A percentile compares a stretch with the other conserved stretches of the same genome.
Conservation (phyloP, 2,888 invertebrate species). For the Meghimatium bilineatum region DNA sequence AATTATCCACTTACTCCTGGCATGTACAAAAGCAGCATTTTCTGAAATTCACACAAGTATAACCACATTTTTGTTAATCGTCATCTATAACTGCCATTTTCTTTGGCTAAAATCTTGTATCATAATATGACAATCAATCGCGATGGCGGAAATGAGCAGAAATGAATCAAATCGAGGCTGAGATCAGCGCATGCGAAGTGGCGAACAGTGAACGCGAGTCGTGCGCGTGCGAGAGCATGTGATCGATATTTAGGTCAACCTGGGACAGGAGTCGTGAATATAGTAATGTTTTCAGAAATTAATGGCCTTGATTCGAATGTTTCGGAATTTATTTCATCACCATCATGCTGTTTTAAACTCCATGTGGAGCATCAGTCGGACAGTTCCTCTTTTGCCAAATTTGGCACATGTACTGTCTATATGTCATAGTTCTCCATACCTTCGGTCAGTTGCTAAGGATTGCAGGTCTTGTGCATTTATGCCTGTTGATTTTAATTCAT, state of each 20-base stretch:
- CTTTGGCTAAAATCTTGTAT: constrained; percentile 53
- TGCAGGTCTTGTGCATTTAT: too few relatives aligned
- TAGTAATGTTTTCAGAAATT: too few relatives aligned
- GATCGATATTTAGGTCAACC: constrained; percentile 37
- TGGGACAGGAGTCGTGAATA: not conserved
- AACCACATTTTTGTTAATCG: constrained; percentile 32
- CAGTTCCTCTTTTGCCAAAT: too few relatives aligned
- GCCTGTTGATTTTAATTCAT: too few relatives aligned
- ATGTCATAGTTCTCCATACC: too few relatives aligned
- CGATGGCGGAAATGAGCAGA: constrained; percentile 66
- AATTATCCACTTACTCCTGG: constrained; percentile 49
- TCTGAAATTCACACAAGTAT: constrained; percentile 33
- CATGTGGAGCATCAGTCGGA: too few relatives aligned
- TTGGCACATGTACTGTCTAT: too few relatives aligned
- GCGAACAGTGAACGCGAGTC: constrained; percentile 42
- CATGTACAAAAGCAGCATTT: constrained; percentile 31
- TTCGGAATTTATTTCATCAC: too few relatives aligned
- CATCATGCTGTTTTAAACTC: too few relatives aligned
- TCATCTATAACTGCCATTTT: constrained; percentile 54
- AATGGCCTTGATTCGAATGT: too few relatives aligned
- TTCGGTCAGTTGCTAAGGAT: too few relatives aligned
- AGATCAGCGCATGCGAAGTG: constrained; percentile 47
- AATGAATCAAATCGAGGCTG: constrained; percentile 61
- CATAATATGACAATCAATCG: constrained; percentile 57
- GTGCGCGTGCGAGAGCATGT: constrained; percentile 31